These are phyloP conservation scores for Bradypus variegatus DNA, from an alignment of 2,797 vertebrate species.

Conservation along the genomic window DNA sequence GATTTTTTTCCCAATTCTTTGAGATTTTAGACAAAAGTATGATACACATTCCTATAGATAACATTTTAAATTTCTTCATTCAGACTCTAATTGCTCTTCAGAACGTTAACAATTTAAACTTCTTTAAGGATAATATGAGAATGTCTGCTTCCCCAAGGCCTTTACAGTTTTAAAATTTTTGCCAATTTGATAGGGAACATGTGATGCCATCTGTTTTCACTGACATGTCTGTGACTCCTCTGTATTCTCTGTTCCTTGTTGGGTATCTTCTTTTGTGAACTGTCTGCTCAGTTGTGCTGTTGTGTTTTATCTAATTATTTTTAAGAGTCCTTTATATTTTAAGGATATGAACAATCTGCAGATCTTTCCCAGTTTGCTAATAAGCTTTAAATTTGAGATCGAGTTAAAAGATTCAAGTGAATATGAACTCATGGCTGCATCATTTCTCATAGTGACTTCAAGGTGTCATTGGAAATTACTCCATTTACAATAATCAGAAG, in stretches of 20 bases:
- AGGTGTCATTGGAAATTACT: not conserved
- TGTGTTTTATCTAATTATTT: not conserved
- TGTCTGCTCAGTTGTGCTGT: not conserved
- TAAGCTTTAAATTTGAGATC: not conserved
- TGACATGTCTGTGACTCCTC: not conserved
- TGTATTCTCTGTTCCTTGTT: not conserved
- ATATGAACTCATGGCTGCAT: not conserved
- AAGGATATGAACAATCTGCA: not conserved
- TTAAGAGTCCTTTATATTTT: not conserved
- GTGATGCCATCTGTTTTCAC: not conserved
- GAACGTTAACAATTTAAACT: slow-evolving; percentile 6
- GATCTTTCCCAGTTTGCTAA: not conserved
- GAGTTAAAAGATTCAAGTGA: not conserved
- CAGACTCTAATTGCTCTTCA: not conserved
- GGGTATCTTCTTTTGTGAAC: not conserved
- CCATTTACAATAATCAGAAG: not conserved
- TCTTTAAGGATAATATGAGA: not conserved
- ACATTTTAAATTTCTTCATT: not conserved
- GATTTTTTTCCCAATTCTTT: not conserved
- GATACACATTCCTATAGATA: not conserved
- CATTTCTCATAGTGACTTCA: not conserved
- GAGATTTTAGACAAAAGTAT: not conserved
- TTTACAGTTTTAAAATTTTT: not conserved
- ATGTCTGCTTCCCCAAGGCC: not conserved
- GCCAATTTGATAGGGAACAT: not conserved